phyloP scores from a whole-genome alignment of 2,113 vertebrate genomes.

The Natator depressus region DNA sequence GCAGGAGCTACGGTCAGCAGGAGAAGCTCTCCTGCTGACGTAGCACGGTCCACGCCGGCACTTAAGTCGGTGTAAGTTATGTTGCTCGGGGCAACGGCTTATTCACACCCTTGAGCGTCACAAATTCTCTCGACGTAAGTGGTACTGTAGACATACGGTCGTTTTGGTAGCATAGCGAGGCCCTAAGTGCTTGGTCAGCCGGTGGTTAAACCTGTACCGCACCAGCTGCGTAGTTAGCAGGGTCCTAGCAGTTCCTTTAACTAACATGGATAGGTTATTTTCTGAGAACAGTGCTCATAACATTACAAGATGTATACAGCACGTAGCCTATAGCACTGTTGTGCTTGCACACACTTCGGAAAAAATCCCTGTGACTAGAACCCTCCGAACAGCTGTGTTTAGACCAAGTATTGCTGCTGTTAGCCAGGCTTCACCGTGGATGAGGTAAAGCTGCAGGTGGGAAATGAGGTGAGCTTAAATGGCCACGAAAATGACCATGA shows the following conservation, averaged over 20 bases:
- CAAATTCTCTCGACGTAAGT: neutral
- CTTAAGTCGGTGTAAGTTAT: neutral
- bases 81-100: neutral
- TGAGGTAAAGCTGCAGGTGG: rapidly evolving
- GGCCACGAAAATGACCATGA: rapidly evolving
- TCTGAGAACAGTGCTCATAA: neutral
- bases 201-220: neutral
- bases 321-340: neutral
- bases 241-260: neutral
- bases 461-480: neutral
- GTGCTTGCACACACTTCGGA: neutral
- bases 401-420: neutral
- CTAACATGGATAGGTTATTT: rapidly evolving
- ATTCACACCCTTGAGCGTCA: neutral
- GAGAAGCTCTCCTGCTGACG: neutral
- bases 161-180: neutral
- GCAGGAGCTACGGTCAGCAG: neutral
- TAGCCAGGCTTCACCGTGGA: rapidly evolving
- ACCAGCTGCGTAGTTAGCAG: rapidly evolving
- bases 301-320: neutral
- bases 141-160: neutral
- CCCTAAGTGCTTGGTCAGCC: neutral
- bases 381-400: neutral
- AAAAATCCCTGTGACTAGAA: neutral
- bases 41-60: too few species aligned